phyloP scores from a whole-genome alignment of 2,797 vertebrate genomes.

The Zenarchopterus dispar region DNA sequence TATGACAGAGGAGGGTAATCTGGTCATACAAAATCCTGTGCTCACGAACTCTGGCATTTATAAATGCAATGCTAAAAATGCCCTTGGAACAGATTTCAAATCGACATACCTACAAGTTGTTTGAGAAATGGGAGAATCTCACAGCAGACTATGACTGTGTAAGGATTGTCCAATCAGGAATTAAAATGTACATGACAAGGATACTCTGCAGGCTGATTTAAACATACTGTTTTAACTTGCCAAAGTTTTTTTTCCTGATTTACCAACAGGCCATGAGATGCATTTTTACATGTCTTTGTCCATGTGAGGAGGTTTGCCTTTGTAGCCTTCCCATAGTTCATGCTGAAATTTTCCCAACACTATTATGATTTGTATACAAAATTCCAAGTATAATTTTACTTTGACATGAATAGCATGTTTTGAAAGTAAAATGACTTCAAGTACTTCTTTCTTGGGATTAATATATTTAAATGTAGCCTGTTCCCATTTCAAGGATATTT shows the following conservation, averaged over 20 bases:
- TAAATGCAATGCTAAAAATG: constrained; percentile 85
- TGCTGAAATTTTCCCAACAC: too few species aligned
- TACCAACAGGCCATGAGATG: background rate
- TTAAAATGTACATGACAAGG: constrained; percentile 4
- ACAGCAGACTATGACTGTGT: constrained; percentile 15
- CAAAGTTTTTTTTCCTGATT: too few species aligned
- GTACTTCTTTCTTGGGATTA: background rate
- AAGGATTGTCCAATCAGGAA: constrained; percentile 7
- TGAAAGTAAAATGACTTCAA: too few species aligned
- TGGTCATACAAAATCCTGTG: constrained; percentile 81
- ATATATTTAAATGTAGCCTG: constrained; percentile 22
- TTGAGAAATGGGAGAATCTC: constrained; percentile 49
- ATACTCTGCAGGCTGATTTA: constrained; percentile 27
- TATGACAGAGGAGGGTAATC: constrained; percentile 82
- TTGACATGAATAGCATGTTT: too few species aligned
- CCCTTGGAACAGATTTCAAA: constrained; percentile 85
- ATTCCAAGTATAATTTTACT: too few species aligned
- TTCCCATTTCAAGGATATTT: constrained; percentile 14
- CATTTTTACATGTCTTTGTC: background rate
- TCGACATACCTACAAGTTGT: constrained; percentile 85
- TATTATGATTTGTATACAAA: too few species aligned
- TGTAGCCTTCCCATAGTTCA: background rate
- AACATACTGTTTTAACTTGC: background rate
- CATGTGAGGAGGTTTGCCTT: constrained; percentile 1
- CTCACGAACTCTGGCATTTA: constrained; percentile 86